Evolutionary conservation across 2,888 invertebrate genomes (phyloP).

Genomic region (Drosophila hamatofila): DNA sequence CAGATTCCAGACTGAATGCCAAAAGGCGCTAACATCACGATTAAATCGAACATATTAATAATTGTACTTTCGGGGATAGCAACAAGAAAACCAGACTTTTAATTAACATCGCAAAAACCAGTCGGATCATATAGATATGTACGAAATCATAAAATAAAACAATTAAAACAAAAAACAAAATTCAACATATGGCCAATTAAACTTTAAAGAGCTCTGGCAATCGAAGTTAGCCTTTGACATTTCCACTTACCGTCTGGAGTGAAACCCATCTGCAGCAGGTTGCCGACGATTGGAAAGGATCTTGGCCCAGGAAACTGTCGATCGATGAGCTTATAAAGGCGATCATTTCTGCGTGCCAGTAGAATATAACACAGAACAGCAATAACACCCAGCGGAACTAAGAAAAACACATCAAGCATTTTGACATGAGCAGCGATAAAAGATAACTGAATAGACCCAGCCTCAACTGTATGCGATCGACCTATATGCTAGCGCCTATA

Average conservation of each 20-base stretch:
- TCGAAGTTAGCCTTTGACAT: slow-evolving; percentile 8
- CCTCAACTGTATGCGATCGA: slow-evolving; percentile 9
- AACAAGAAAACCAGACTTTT: slow-evolving; percentile 45
- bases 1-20: slow-evolving; percentile 59
- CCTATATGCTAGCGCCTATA: slow-evolving; percentile 1
- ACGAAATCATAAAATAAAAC: slow-evolving; percentile 17
- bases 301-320: slow-evolving; percentile 50
- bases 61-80: slow-evolving; percentile 34
- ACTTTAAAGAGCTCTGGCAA: neutral
- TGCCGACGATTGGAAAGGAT: slow-evolving; percentile 55
- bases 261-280: slow-evolving; percentile 53
- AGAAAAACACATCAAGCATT: slow-evolving; percentile 25
- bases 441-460: slow-evolving; percentile 31
- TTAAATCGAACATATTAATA: slow-evolving; percentile 39
- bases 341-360: slow-evolving; percentile 28
- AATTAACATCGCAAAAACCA: slow-evolving; percentile 50
- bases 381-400: slow-evolving; percentile 12
- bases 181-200: neutral
- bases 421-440: slow-evolving; percentile 18
- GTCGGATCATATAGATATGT: slow-evolving; percentile 26
- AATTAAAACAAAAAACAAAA: neutral
- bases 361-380: slow-evolving; percentile 19
- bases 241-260: slow-evolving; percentile 52
- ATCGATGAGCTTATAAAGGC: slow-evolving; percentile 31
- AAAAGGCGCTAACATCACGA: slow-evolving; percentile 63